Conservation (phyloP, 1,140 invertebrate species). For the Drosophila littoralis region DNA sequence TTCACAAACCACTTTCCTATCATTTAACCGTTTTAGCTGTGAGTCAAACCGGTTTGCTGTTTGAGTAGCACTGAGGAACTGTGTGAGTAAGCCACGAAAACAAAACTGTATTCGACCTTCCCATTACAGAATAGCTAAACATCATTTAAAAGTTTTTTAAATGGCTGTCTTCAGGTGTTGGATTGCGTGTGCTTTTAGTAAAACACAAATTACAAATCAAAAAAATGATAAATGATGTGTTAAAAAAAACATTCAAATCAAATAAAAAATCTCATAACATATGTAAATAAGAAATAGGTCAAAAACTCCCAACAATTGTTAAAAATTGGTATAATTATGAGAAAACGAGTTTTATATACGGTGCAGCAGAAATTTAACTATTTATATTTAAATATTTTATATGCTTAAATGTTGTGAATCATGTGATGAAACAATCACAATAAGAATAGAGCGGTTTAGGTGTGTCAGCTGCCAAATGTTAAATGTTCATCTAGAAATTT, state of each 20-base stretch:
- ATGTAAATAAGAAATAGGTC: too few relatives aligned
- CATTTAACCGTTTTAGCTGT: neutral
- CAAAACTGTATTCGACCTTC: neutral
- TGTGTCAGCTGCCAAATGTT: neutral
- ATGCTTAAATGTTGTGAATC: neutral
- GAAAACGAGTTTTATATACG: neutral
- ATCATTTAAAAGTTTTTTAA: neutral
- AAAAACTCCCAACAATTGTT: too few relatives aligned
- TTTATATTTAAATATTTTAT: neutral
- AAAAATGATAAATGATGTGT: neutral
- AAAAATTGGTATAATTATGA: too few relatives aligned
- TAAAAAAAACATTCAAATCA: neutral
- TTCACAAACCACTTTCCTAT: neutral
- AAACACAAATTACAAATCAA: too few relatives aligned
- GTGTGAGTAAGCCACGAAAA: neutral
- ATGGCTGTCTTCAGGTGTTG: neutral
- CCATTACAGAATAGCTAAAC: neutral
- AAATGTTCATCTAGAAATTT: neutral
- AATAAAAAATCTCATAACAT: too few relatives aligned
- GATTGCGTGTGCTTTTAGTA: too few relatives aligned
- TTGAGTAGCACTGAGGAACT: neutral
- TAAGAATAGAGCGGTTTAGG: neutral
- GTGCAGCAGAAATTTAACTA: neutral
- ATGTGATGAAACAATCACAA: neutral
- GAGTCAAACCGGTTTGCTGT: slow-evolving; percentile 25